Evolutionary conservation across 1,140 invertebrate genomes (phyloP).

Genomic region (Prorops nasuta): DNA sequence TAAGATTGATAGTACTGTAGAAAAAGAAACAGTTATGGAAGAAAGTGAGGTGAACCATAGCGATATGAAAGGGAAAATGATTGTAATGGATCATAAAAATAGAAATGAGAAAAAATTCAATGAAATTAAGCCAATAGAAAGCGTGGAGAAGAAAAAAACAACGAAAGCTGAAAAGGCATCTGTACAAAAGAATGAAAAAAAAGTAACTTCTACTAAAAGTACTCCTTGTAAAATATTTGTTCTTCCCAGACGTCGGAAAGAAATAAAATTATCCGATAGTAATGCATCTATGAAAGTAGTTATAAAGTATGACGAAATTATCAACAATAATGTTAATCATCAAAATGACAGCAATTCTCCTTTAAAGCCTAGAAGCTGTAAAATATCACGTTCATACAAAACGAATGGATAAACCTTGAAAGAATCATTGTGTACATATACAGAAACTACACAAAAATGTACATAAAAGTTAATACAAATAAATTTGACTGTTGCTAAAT

Average conservation of each 20-base stretch:
- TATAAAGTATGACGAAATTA: constrained; percentile 1
- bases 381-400: neutral
- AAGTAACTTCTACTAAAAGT: neutral
- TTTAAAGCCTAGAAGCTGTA: constrained; percentile 11
- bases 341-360: neutral
- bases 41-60: neutral
- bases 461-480: neutral
- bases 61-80: neutral
- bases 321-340: neutral
- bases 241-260: constrained; percentile 23
- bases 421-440: neutral
- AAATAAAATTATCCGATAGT: constrained; percentile 25
- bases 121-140: neutral
- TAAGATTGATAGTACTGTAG: neutral
- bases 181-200: neutral
- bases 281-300: constrained; percentile 30
- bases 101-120: neutral
- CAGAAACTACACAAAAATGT: neutral
- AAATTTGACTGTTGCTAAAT: neutral
- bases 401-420: neutral
- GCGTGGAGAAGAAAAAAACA: neutral
- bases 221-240: neutral
- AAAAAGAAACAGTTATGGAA: neutral
- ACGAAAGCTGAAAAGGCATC: neutral
- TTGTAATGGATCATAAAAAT: too few relatives aligned